Conservation (phyloP, 1,140 invertebrate species). For the Pomacea maculata region DNA sequence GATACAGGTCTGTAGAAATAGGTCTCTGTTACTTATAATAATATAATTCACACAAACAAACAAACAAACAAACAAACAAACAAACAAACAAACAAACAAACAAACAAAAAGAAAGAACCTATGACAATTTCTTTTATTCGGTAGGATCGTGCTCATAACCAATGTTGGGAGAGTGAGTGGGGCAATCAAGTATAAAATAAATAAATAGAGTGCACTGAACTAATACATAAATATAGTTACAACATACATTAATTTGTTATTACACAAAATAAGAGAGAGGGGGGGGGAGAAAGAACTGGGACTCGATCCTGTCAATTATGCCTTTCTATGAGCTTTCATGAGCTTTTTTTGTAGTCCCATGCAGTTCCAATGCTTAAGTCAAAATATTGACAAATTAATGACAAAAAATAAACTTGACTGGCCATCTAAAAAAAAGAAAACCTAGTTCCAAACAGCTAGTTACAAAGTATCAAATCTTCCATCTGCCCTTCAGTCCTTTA, state of each 20-base stretch:
- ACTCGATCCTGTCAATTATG: too few species aligned
- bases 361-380: too few species aligned
- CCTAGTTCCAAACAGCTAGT: too few species aligned
- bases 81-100: too few species aligned
- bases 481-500: background rate
- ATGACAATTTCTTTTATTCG: too few species aligned
- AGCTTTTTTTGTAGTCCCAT: too few species aligned
- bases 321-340: too few species aligned
- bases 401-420: background rate
- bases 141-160: too few species aligned
- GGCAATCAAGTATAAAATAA: too few species aligned
- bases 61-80: background rate
- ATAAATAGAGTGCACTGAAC: too few species aligned
- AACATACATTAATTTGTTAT: background rate
- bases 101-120: too few species aligned
- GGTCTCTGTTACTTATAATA: background rate
- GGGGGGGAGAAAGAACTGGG: background rate
- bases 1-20: background rate
- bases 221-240: background rate
- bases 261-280: background rate
- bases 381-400: background rate
- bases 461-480: background rate
- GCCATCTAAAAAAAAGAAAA: background rate
- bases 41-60: background rate
- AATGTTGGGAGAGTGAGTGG: too few species aligned